These are phyloP conservation scores for Paedocypris micromegethes DNA, from an alignment of 2,797 vertebrate genomes.

Conservation along the genomic window DNA sequence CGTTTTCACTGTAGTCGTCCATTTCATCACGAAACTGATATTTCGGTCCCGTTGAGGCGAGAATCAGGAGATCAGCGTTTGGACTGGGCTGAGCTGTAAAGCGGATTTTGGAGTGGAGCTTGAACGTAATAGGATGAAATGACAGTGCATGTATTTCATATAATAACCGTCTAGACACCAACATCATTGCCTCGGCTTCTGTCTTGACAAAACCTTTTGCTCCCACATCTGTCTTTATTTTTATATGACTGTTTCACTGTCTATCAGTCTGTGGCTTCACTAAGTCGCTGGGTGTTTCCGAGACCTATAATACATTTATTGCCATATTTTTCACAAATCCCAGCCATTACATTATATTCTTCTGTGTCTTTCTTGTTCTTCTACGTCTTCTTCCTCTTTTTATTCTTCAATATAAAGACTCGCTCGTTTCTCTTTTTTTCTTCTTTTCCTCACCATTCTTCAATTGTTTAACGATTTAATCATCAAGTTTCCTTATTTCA, in stretches of 20 bases:
- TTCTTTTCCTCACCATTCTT: conserved; percentile 29
- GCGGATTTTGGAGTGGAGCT: conserved; percentile 42
- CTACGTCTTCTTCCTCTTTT: too few species aligned
- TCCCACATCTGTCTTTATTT: conserved; percentile 70
- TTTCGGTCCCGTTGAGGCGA: conserved; percentile 4
- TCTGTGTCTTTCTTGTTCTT: background rate
- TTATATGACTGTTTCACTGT: conserved; percentile 59
- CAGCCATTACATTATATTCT: conserved; percentile 52
- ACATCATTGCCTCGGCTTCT: conserved; percentile 54
- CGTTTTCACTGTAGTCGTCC: too few species aligned
- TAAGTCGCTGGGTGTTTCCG: conserved; percentile 59
- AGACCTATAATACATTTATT: conserved; percentile 57
- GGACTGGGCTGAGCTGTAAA: conserved; percentile 19
- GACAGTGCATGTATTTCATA: conserved; percentile 52
- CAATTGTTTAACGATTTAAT: too few species aligned
- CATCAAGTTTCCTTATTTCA: too few species aligned
- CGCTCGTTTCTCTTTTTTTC: conserved; percentile 2
- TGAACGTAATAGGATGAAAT: conserved; percentile 48
- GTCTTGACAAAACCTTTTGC: conserved; percentile 56
- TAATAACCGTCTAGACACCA: conserved; percentile 58
- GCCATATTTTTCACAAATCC: conserved; percentile 59
- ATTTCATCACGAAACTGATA: conserved; percentile 5
- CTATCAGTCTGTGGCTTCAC: conserved; percentile 58
- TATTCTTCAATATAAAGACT: too few species aligned
- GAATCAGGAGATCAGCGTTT: conserved; percentile 26